Conservation (phyloP, 2,113 vertebrate genomes). For the Scalopus aquaticus region DNA sequence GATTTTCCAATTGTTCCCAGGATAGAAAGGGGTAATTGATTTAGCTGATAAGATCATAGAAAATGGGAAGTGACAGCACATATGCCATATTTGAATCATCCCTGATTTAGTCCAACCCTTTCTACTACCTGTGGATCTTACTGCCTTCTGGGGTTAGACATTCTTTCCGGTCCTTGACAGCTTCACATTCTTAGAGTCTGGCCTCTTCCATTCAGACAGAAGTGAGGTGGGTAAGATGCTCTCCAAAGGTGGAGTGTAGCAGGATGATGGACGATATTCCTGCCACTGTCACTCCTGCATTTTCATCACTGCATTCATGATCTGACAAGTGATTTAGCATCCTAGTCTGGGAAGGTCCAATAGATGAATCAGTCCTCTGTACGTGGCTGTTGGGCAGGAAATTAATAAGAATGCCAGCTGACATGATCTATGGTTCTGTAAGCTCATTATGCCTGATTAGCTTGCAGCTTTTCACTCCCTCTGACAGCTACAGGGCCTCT, state of each 20-base stretch:
- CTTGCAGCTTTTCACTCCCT: slow-evolving; percentile 70
- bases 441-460: slow-evolving; percentile 77
- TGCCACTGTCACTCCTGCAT: slow-evolving; percentile 55
- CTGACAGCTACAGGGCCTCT: slow-evolving; percentile 66
- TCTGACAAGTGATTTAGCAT: slow-evolving; percentile 60
- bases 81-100: neutral
- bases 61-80: neutral
- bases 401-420: slow-evolving; percentile 74
- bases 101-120: neutral
- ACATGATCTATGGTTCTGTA: slow-evolving; percentile 76
- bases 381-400: slow-evolving; percentile 70
- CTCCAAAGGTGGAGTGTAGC: neutral
- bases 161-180: neutral
- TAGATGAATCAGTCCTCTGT: slow-evolving; percentile 75
- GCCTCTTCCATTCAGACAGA: neutral
- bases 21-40: neutral
- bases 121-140: neutral
- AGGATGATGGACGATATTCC: slow-evolving; percentile 16
- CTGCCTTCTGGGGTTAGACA: neutral
- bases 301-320: slow-evolving; percentile 60
- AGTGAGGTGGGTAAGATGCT: slow-evolving; percentile 11
- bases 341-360: slow-evolving; percentile 43
- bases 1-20: neutral
- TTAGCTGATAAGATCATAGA: neutral
- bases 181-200: neutral